Percentiles rank a stretch among this genome's conserved stretches.
phyloP scores from a whole-genome alignment of 2,888 invertebrate species.

The Drosophila nr. perissopoda region DNA sequence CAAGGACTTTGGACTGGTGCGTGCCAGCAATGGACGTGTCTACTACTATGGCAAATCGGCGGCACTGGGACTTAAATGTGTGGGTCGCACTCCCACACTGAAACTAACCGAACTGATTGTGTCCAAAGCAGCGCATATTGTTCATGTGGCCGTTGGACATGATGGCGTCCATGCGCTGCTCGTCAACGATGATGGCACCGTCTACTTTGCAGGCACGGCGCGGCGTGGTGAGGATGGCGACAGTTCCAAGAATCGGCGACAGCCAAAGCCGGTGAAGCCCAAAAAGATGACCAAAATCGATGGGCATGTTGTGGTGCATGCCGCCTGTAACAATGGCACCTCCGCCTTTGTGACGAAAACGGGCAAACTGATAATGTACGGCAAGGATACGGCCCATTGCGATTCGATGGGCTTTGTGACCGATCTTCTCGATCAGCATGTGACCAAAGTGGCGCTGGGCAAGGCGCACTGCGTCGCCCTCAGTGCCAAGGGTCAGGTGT shows the following conservation, averaged over 20 bases:
- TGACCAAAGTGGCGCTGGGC: slow-evolving; percentile 93
- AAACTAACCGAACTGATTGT: slow-evolving; percentile 87
- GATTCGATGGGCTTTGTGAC: slow-evolving; percentile 91
- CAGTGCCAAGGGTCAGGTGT: slow-evolving; percentile 94
- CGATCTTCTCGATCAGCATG: slow-evolving; percentile 90
- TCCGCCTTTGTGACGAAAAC: slow-evolving; percentile 96
- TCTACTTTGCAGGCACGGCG: slow-evolving; percentile 94
- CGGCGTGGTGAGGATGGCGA: slow-evolving; percentile 97
- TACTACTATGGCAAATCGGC: slow-evolving; percentile 95
- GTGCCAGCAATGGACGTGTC: slow-evolving; percentile 94
- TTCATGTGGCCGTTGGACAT: slow-evolving; percentile 94
- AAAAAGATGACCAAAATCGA: slow-evolving; percentile 96
- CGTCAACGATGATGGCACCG: slow-evolving; percentile 96
- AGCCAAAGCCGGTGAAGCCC: slow-evolving; percentile 95
- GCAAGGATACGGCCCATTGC: slow-evolving; percentile 95
- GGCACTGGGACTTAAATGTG: slow-evolving; percentile 92
- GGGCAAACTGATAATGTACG: slow-evolving; percentile 96
- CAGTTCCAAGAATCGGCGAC: slow-evolving; percentile 90
- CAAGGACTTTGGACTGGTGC: slow-evolving; percentile 95
- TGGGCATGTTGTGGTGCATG: slow-evolving; percentile 91
- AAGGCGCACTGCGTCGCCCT: slow-evolving; percentile 98
- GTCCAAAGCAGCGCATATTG: slow-evolving; percentile 90
- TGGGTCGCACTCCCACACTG: slow-evolving; percentile 83
- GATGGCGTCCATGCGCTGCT: slow-evolving; percentile 96
- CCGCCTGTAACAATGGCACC: slow-evolving; percentile 97